Evolutionary conservation across 2,797 vertebrate species (phyloP).

Genomic region (Sebastes oblongus): DNA sequence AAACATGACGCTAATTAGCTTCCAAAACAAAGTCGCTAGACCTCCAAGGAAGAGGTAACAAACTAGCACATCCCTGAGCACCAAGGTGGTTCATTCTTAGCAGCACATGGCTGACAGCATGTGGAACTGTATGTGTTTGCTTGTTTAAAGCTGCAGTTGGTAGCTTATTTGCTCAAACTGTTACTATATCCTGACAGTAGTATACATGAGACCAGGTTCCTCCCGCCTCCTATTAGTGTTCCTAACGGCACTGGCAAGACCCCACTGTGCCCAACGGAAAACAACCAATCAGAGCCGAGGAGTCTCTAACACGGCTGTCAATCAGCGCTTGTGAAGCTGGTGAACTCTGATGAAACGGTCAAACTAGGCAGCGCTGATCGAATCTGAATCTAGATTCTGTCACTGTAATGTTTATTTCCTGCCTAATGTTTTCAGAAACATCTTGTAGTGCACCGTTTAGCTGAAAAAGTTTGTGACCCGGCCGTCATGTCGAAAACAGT

Average conservation of each 20-base stretch:
- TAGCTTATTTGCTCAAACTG: neutral
- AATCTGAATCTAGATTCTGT: too few relatives aligned
- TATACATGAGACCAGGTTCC: neutral
- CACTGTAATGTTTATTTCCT: too few relatives aligned
- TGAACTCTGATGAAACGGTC: too few relatives aligned
- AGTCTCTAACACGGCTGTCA: neutral
- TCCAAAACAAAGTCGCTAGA: slow-evolving; percentile 33
- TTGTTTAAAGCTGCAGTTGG: neutral
- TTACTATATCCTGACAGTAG: neutral
- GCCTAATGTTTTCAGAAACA: too few relatives aligned
- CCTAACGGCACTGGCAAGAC: too few relatives aligned
- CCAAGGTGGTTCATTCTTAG: neutral
- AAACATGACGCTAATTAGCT: slow-evolving; percentile 47
- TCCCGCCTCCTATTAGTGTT: neutral
- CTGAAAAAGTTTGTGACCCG: too few relatives aligned
- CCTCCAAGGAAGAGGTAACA: slow-evolving; percentile 38
- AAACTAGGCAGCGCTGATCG: too few relatives aligned
- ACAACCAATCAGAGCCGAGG: neutral
- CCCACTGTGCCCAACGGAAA: neutral
- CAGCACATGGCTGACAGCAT: neutral
- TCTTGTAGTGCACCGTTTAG: too few relatives aligned
- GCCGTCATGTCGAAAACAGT: too few relatives aligned
- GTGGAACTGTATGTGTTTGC: neutral
- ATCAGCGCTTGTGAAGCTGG: neutral
- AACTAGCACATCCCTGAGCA: slow-evolving; percentile 8